These are phyloP conservation scores for Aromia moschata DNA, from an alignment of 2,888 invertebrate genomes.

Conservation along the genomic window DNA sequence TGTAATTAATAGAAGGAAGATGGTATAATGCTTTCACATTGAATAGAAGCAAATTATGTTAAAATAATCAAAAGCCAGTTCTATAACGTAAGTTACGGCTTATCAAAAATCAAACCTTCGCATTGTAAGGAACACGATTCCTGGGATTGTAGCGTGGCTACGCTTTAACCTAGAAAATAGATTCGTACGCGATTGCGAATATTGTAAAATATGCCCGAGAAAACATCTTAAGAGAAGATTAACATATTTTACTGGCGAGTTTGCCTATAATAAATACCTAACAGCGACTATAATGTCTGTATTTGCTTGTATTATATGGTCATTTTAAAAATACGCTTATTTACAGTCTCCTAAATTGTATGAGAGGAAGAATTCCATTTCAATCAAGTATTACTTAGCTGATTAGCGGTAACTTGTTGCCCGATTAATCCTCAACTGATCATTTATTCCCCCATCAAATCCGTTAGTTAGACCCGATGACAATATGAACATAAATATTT, in stretches of 20 bases:
- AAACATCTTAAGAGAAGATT: conserved; percentile 36
- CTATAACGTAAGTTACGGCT: conserved; percentile 44
- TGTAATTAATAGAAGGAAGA: conserved; percentile 29
- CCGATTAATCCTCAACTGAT: conserved; percentile 36
- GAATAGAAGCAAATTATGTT: conserved; percentile 47
- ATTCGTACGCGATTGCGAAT: conserved; percentile 44
- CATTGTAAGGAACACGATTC: conserved; percentile 45
- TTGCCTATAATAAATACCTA: conserved; percentile 35
- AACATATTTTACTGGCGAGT: conserved; percentile 37
- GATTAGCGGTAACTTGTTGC: conserved; percentile 28
- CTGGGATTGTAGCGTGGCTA: conserved; percentile 43
- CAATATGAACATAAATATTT: conserved; percentile 40
- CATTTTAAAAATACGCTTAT: conserved; percentile 32
- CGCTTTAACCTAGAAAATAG: conserved; percentile 45
- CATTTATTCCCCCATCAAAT: conserved; percentile 35
- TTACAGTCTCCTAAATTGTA: conserved; percentile 34
- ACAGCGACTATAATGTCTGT: conserved; percentile 38
- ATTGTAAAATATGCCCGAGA: conserved; percentile 36
- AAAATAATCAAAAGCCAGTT: conserved; percentile 44
- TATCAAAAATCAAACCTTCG: conserved; percentile 47
- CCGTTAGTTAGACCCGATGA: conserved; percentile 36
- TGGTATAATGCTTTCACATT: conserved; percentile 39
- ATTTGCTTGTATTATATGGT: conserved; percentile 33
- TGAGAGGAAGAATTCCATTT: conserved; percentile 33
- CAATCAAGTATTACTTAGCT: conserved; percentile 27